These are phyloP conservation scores for Trichechus manatus DNA, from an alignment of 2,113 vertebrate genomes.

Conservation along the genomic window DNA sequence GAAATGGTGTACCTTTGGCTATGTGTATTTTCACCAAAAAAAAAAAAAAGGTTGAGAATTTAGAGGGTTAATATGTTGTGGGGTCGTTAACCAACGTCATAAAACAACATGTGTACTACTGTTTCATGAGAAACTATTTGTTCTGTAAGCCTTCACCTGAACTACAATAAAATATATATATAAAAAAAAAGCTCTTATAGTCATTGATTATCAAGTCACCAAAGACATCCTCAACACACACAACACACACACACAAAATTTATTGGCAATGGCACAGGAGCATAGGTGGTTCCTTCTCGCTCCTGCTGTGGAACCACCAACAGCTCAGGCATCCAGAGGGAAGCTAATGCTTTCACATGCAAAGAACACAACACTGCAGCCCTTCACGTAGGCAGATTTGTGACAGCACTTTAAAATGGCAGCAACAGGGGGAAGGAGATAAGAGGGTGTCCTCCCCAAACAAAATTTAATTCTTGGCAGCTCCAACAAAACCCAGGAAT, in stretches of 20 bases:
- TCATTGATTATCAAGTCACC: neutral
- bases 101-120: too few relatives aligned
- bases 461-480: neutral
- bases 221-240: neutral
- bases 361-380: neutral
- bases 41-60: too few relatives aligned
- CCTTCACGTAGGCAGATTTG: neutral
- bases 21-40: too few relatives aligned
- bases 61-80: too few relatives aligned
- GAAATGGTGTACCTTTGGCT: too few relatives aligned
- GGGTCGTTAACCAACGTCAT: too few relatives aligned
- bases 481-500: slow-evolving; percentile 7
- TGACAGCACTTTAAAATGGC: neutral
- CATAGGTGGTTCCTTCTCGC: neutral
- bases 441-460: neutral
- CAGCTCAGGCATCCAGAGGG: neutral
- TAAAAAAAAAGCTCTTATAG: neutral
- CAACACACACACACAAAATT: neutral
- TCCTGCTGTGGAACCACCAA: neutral
- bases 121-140: too few relatives aligned
- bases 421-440: neutral
- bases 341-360: neutral
- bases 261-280: neutral
- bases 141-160: too few relatives aligned
- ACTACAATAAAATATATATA: too few relatives aligned